Base-by-base conservation (phyloP, 2,888 invertebrate species). In the Megalurothrips usitatus region DNA sequence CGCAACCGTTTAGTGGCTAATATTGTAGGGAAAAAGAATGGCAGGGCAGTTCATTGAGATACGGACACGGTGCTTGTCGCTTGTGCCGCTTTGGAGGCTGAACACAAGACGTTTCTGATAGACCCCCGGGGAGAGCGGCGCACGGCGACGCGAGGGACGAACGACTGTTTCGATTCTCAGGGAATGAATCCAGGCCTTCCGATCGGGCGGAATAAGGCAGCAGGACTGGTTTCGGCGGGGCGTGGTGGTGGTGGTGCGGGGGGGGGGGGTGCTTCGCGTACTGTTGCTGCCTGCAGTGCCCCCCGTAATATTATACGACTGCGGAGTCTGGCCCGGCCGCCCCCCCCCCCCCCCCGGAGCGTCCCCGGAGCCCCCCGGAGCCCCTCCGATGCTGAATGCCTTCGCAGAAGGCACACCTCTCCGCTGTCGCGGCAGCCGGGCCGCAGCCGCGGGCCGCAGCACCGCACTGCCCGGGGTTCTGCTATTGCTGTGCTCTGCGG, bases 251-350 rank as follows among this genome's bases (percentile, higher is more conserved):
- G 63, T 9, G 63, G 63, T 17, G 68, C 23, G 68, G 68, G 68
- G 68, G 6, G 68, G 26, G 68, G 68, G 12, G 68, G 68, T 9
- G 26, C 9, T 58, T 17, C 58, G 58, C 58, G 58, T 58, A 68
- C 68, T 75, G 68, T 26, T 75, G 68, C 68, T 26, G 26, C 68
- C 23, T 26, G 58, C 58, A 58, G 14, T 58, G 68, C 68, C 26
- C 68, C 68, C 68, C 68, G 68, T 75, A 26, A 75, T 26, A 75
- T 75, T 75, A 75, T 75, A 75, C 68, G 68, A 26, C 68, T 75
- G 68, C 26, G 68, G 68, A n/a, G 68, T 11, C 68, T n/a, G 11
- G 11, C 68, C 23, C 23, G 14, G 19, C 23, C 68, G 9, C 4
- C 68, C 23, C 68, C 68, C 63, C 63, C 2, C 63, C 63, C 52